A percentile compares a stretch with the other conserved stretches of the same genome.
Evolutionary conservation across 2,113 vertebrate genomes (phyloP).

Genomic region (Melierax canorus): DNA sequence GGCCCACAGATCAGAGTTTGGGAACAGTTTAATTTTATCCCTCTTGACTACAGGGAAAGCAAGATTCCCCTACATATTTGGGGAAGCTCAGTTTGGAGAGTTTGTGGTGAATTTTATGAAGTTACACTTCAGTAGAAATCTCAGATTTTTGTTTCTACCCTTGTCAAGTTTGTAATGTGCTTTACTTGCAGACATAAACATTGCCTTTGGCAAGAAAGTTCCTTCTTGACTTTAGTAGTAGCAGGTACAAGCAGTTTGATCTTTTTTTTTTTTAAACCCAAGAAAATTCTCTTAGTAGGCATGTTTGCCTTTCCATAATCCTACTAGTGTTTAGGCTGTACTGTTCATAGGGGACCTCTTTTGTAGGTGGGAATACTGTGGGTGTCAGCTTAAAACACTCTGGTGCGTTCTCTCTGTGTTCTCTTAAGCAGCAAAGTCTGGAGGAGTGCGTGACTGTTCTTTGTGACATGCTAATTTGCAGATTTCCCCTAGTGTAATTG

Average conservation of each 20-base stretch:
- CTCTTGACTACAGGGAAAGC: background rate
- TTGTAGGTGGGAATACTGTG: background rate
- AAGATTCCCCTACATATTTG: background rate
- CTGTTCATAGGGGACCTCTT: background rate
- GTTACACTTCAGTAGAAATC: background rate
- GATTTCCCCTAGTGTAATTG: background rate
- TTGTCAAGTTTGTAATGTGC: background rate
- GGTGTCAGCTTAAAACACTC: slow-evolving; percentile 10
- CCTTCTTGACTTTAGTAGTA: background rate
- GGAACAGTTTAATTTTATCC: background rate
- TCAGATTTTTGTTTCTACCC: background rate
- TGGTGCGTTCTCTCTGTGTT: background rate
- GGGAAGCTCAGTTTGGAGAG: background rate
- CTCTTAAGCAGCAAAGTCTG: background rate
- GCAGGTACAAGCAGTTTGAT: slow-evolving; percentile 2
- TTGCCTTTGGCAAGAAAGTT: slow-evolving; percentile 21
- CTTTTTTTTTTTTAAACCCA: background rate
- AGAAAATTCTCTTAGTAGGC: background rate
- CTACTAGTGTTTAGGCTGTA: slow-evolving; percentile 20
- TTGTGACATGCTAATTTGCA: background rate
- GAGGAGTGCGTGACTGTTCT: background rate
- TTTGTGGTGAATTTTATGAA: background rate
- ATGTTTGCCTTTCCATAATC: background rate
- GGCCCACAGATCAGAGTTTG: background rate
- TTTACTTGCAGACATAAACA: slow-evolving; percentile 18